phyloP scores from a whole-genome alignment of 2,888 invertebrate species.

The Microchrysa polita region DNA sequence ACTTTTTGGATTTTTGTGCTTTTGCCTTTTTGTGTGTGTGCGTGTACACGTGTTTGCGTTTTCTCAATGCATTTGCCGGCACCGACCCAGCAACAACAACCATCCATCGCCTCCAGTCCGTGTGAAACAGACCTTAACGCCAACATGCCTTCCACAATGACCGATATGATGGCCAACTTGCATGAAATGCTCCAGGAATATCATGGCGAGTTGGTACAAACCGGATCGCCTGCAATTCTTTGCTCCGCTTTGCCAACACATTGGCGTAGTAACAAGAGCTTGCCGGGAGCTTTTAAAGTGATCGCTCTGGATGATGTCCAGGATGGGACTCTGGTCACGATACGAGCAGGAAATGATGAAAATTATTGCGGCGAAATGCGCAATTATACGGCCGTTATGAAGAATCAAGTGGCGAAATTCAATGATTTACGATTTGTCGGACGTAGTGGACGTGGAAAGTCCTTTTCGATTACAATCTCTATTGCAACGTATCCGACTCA shows the following conservation, averaged over 20 bases:
- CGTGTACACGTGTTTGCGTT: too few species aligned
- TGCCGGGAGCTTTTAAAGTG: conserved; percentile 96
- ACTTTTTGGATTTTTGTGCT: too few species aligned
- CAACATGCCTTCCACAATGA: conserved; percentile 70
- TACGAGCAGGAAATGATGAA: conserved; percentile 97
- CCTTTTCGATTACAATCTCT: conserved; percentile 94
- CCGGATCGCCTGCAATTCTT: conserved; percentile 94
- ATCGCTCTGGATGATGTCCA: conserved; percentile 91
- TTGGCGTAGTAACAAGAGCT: conserved; percentile 97
- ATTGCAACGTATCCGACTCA: conserved; percentile 75
- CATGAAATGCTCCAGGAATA: conserved; percentile 86
- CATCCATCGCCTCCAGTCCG: conserved; percentile 58
- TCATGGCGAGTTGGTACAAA: conserved; percentile 92
- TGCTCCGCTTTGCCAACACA: conserved; percentile 94
- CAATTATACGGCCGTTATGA: conserved; percentile 94
- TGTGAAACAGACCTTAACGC: conserved; percentile 50
- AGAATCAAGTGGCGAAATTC: conserved; percentile 98
- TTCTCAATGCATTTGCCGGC: conserved; percentile 61
- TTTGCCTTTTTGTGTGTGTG: too few species aligned
- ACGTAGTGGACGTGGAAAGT: conserved; percentile 95
- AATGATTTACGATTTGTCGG: conserved; percentile 98
- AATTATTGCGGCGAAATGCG: conserved; percentile 95
- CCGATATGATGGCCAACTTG: conserved; percentile 78
- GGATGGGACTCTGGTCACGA: conserved; percentile 93
- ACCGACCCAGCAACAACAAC: conserved; percentile 56